These are phyloP conservation scores for Popillia japonica DNA, from an alignment of 1,140 invertebrate genomes.

Conservation along the genomic window DNA sequence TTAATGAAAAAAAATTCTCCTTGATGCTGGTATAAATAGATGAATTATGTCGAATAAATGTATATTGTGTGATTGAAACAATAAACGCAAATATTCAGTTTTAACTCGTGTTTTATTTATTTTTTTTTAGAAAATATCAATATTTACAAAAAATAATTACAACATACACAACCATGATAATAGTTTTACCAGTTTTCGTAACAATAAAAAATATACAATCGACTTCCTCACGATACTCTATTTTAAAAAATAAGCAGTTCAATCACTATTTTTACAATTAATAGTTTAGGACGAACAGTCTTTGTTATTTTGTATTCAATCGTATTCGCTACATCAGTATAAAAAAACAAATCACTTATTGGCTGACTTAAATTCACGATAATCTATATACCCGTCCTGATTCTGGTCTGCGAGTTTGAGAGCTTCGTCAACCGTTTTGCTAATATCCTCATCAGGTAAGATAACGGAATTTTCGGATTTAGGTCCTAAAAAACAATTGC, in stretches of 20 bases:
- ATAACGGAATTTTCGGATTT: not conserved
- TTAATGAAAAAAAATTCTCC: slow-evolving; percentile 46
- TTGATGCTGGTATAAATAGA: slow-evolving; percentile 53
- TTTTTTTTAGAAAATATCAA: slow-evolving; percentile 10
- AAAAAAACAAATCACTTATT: too few species aligned
- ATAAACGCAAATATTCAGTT: slow-evolving; percentile 54
- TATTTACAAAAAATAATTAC: slow-evolving; percentile 31
- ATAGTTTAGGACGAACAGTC: too few species aligned
- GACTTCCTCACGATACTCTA: too few species aligned
- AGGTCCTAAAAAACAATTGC: not conserved
- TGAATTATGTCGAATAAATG: slow-evolving; percentile 56
- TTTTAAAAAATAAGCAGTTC: too few species aligned
- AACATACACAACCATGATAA: slow-evolving; percentile 10
- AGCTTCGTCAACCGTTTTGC: slow-evolving; percentile 74
- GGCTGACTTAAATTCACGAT: slow-evolving; percentile 69
- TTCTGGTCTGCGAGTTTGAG: slow-evolving; percentile 77
- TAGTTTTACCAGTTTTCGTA: too few species aligned
- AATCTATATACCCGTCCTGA: slow-evolving; percentile 80
- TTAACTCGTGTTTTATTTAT: slow-evolving; percentile 27
- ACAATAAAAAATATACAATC: slow-evolving; percentile 20
- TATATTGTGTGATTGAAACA: slow-evolving; percentile 56
- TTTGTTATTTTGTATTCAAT: too few species aligned
- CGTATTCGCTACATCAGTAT: too few species aligned
- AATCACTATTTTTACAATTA: too few species aligned
- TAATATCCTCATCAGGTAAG: slow-evolving; percentile 68